phyloP scores from a whole-genome alignment of 1,140 invertebrate genomes.

The Drosophila nikananu region DNA sequence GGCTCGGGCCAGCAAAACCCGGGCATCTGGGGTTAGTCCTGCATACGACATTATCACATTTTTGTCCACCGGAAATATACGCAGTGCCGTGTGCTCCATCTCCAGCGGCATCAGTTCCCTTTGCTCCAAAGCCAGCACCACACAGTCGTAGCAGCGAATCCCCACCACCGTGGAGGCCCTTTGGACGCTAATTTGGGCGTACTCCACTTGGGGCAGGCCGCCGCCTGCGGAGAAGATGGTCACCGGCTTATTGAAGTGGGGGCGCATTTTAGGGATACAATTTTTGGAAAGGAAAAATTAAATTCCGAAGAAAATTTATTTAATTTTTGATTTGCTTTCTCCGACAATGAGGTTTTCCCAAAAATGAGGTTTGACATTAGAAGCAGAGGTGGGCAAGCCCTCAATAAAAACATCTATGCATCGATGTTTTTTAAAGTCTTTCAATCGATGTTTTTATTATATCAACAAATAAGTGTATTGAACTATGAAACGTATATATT shows the following conservation, averaged over 20 bases:
- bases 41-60: constrained; percentile 1
- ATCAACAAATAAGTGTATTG: too few species aligned
- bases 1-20: not conserved
- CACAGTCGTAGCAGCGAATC: not conserved
- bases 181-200: not conserved
- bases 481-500: too few species aligned
- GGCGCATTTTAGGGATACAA: not conserved
- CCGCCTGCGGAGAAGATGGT: not conserved
- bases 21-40: not conserved
- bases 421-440: too few species aligned
- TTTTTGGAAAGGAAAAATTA: not conserved
- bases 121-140: not conserved
- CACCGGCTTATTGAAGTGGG: not conserved
- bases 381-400: not conserved
- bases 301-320: not conserved
- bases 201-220: not conserved
- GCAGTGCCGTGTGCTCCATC: not conserved
- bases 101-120: not conserved
- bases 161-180: not conserved
- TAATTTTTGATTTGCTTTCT: not conserved
- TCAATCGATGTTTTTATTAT: too few species aligned
- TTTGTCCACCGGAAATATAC: not conserved
- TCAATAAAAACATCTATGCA: too few species aligned
- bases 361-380: not conserved
- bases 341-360: too few species aligned